These are phyloP conservation scores for Agrotis exclamationis DNA, from an alignment of 2,888 invertebrate genomes.

Conservation along the genomic window DNA sequence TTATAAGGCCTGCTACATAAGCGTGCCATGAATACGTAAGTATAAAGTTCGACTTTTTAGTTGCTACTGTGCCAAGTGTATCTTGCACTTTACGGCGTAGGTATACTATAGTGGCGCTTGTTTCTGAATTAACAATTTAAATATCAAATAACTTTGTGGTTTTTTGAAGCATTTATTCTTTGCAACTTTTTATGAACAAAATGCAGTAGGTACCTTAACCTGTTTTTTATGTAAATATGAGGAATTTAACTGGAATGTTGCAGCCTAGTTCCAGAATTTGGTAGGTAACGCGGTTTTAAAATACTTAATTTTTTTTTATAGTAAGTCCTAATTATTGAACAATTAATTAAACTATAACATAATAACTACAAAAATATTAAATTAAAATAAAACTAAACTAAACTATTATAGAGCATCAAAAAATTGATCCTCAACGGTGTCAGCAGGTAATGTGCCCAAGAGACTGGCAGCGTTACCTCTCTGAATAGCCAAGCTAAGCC, in stretches of 20 bases:
- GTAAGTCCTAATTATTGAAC: too few relatives aligned
- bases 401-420: too few relatives aligned
- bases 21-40: slow-evolving; percentile 41
- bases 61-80: slow-evolving; percentile 16
- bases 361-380: too few relatives aligned
- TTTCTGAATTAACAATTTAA: slow-evolving; percentile 10
- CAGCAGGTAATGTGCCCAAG: too few relatives aligned
- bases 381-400: too few relatives aligned
- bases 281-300: too few relatives aligned
- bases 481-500: too few relatives aligned
- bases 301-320: too few relatives aligned
- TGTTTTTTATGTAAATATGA: neutral
- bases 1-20: slow-evolving; percentile 35
- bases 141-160: too few relatives aligned
- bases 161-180: neutral
- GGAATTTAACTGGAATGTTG: slow-evolving; percentile 2
- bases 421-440: too few relatives aligned
- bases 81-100: neutral
- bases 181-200: neutral
- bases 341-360: too few relatives aligned
- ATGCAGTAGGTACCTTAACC: neutral
- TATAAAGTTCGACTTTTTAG: neutral
- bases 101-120: neutral
- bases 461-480: too few relatives aligned
- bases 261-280: neutral